Percentiles rank a stretch among this genome's conserved stretches.
Conservation (phyloP, 2,888 invertebrate genomes). For the Phyto melanocephala region DNA sequence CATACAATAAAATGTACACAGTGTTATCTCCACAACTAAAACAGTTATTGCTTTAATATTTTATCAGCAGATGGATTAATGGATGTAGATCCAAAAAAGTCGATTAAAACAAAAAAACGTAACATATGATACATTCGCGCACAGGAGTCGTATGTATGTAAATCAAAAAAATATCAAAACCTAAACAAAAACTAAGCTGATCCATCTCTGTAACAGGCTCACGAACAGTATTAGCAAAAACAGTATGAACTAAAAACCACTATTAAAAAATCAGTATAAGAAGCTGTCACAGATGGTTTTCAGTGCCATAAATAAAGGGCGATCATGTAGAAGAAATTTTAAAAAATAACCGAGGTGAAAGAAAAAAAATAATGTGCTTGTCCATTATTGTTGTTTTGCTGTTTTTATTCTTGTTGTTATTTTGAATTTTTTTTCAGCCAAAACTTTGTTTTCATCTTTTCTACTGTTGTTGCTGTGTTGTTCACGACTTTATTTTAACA, state of each 20-base stretch:
- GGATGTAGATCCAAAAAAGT: too few relatives aligned
- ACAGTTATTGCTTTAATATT: too few relatives aligned
- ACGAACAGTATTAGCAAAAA: not conserved
- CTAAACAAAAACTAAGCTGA: too few relatives aligned
- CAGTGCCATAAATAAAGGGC: constrained; percentile 43
- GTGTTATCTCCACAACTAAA: too few relatives aligned
- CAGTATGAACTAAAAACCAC: not conserved
- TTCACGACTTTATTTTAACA: not conserved
- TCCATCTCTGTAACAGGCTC: not conserved
- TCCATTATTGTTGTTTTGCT: constrained; percentile 25
- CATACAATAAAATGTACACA: too few relatives aligned
- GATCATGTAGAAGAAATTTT: constrained; percentile 47
- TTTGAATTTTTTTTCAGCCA: not conserved
- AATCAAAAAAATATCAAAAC: too few relatives aligned
- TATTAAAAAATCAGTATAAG: not conserved
- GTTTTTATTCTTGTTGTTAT: constrained; percentile 20
- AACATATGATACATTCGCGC: too few relatives aligned
- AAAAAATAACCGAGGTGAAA: constrained; percentile 54
- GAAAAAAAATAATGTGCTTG: constrained; percentile 39
- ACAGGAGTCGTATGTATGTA: too few relatives aligned
- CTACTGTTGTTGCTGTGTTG: not conserved
- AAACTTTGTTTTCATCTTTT: constrained; percentile 23
- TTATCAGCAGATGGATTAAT: too few relatives aligned
- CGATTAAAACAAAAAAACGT: too few relatives aligned
- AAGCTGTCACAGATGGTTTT: constrained; percentile 49